Evolutionary conservation across 2,113 vertebrate genomes (phyloP), one percentile per base, ranked within the genome.

Genomic region (Alligator sinensis): DNA sequence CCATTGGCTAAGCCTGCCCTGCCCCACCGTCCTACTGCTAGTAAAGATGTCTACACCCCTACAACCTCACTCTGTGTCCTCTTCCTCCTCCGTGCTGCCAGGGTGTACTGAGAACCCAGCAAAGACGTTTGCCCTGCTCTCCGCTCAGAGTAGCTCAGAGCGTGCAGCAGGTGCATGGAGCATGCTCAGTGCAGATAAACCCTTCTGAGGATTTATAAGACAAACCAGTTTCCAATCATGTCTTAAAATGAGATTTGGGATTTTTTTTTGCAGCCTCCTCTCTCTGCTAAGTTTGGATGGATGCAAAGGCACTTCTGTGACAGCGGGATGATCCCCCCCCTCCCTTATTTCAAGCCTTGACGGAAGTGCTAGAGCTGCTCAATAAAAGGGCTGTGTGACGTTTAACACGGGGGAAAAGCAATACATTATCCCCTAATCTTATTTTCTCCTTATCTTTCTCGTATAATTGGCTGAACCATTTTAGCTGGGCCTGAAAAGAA

Each of bases 281-380:
- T 19, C 18, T 70, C 17, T 34, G 82, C 68, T 3, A 9, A 57
- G 3, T 66, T 87, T 80, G 18, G 9, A 25, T n/a, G 17, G 34
- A 6, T 34, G 58, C 47, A 84, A 86, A 80, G 28, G 7, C 1
- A 70, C 17, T 47, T 57, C 24, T 18, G 24, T 75, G 68, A 28
- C 1, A 3, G 5, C 21, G 47, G 28, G 77, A 47, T 28, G 79
- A 38, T 3, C 3, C 59, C 38, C 18, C 6, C 6, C 24, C 54
- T 2, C 5, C 17, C 38, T 27, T 24, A 27, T 17, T 91, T 88
- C 78, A 77, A 61, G 19, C 30, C 19, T 82, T 94, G 85, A 25
- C 27, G 30, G 34, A 72, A 38, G 61, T 75, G n/a, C 57, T 89
- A 84, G 62, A 94, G 19, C 18, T 80, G 77, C 58, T 91, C 59